A percentile compares a stretch with the other conserved stretches of the same genome.
Evolutionary conservation across 1,140 invertebrate genomes (phyloP).

Genomic region (Lerema accius): DNA sequence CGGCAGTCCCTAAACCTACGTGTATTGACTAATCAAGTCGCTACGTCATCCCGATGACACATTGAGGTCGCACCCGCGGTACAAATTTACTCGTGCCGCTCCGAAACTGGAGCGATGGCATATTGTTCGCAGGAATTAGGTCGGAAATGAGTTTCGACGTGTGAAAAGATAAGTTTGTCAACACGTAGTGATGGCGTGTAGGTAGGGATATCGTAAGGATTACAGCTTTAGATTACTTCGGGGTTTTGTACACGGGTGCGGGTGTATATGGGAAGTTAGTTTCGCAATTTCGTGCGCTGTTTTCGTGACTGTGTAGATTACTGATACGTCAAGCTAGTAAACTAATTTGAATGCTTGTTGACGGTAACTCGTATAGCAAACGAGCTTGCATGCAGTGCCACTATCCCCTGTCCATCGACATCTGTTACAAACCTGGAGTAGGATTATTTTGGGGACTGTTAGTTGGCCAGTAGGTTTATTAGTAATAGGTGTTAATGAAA

Average conservation of each 20-base stretch:
- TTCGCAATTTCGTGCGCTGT: background rate
- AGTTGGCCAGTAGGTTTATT: no score
- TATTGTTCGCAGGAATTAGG: slow-evolving; percentile 3
- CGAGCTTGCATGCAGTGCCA: no score
- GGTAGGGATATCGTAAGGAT: slow-evolving; percentile 18
- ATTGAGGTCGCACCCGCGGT: slow-evolving; percentile 7
- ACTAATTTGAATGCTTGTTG: no score
- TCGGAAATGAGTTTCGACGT: slow-evolving; percentile 4
- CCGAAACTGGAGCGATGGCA: background rate
- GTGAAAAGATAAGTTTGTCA: slow-evolving; percentile 11
- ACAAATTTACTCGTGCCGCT: background rate
- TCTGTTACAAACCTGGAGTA: no score
- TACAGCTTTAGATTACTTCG: slow-evolving; percentile 11
- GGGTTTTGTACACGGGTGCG: no score
- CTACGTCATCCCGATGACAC: slow-evolving; percentile 10
- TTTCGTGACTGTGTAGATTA: no score
- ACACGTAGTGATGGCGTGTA: slow-evolving; percentile 1
- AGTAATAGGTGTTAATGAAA: no score
- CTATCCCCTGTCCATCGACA: no score
- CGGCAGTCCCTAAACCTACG: slow-evolving; percentile 2
- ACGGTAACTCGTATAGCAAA: no score
- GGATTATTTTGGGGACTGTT: no score
- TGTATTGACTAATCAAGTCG: slow-evolving; percentile 22
- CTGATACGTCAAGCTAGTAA: no score
- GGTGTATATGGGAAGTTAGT: background rate